phyloP scores from a whole-genome alignment of 2,797 vertebrate genomes.

The Pogonophryne albipinna region DNA sequence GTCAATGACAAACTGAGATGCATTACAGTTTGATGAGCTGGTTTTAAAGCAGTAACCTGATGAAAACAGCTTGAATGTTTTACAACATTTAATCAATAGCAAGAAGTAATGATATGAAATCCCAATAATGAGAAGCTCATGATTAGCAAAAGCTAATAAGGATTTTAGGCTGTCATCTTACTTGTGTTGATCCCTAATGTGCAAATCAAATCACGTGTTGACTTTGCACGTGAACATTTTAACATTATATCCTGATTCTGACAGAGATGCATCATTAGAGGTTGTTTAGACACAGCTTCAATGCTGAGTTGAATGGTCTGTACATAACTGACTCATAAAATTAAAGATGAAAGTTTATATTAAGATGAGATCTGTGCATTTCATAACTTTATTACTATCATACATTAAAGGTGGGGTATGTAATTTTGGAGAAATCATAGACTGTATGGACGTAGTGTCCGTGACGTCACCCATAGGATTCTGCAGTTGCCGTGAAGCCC shows the following conservation, averaged over 20 bases:
- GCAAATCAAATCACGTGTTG: neutral
- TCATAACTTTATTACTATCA: neutral
- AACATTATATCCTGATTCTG: neutral
- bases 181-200: neutral
- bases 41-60: constrained; percentile 9
- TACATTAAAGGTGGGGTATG: no score
- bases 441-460: no score
- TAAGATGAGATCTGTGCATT: neutral
- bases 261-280: neutral
- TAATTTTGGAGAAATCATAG: no score
- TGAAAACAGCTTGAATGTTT: constrained; percentile 17
- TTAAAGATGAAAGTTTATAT: neutral
- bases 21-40: constrained; percentile 14
- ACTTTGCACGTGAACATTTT: neutral
- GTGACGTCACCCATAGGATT: no score
- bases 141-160: constrained; percentile 11
- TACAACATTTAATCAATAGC: constrained; percentile 27
- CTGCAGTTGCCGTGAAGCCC: no score
- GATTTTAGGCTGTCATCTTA: constrained; percentile 6
- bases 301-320: neutral
- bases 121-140: constrained; percentile 1
- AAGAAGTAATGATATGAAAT: constrained; percentile 11
- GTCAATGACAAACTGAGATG: constrained; percentile 18
- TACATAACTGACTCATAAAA: neutral
- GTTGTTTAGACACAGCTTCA: neutral